Evolutionary conservation across 2,113 vertebrate species (phyloP), one percentile per base, ranked within the genome.

Genomic region (Rhagologus leucostigma): DNA sequence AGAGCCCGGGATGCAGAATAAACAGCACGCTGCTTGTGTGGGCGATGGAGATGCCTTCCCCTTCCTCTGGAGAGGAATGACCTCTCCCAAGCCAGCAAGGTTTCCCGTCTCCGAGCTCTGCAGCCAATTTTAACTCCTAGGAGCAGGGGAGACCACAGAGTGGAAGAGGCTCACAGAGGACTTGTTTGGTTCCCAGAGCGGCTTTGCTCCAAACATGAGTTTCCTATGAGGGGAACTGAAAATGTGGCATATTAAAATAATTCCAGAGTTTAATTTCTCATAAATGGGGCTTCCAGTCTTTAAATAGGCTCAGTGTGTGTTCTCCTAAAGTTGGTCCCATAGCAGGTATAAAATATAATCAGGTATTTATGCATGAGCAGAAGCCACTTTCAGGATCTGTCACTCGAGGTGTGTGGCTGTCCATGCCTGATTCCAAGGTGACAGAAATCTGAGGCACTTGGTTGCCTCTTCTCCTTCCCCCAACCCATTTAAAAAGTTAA

Each of bases 31-130:
- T 76, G 64, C 94, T 71, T 92, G 92, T 96, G 96, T 96, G 94
- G 95, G 96, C 78, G 77, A 89, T 63, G 65, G 74, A 92, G 90
- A 60, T 87, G 91, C 83, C 64, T 94, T 94, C 88, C 88, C 26
- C 52, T 95, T 83, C 80, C 37, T 5, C 90, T 69, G 88, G 49
- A 70, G 86, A 90, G 60, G 90, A 81, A 44, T 94, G 88, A 74
- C 82, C 90, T 79, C 37, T 83, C 87, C 85, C 81, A 70, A 4
- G 87, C 3, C 22, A 88, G 67, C 57, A 35, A 67, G n/a, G 83
- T 74, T 89, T 79, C 50, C 47, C 16, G 14, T 95, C 94, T 78
- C 92, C 0, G 20, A 94, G 80, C 44, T 93, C 93, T 73, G 87
- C 41, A 87, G 76, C 39, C 80, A 29, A 18, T 84, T 89, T 91